phyloP scores from a whole-genome alignment of 2,797 vertebrate genomes.

The Pangasius macronema region DNA sequence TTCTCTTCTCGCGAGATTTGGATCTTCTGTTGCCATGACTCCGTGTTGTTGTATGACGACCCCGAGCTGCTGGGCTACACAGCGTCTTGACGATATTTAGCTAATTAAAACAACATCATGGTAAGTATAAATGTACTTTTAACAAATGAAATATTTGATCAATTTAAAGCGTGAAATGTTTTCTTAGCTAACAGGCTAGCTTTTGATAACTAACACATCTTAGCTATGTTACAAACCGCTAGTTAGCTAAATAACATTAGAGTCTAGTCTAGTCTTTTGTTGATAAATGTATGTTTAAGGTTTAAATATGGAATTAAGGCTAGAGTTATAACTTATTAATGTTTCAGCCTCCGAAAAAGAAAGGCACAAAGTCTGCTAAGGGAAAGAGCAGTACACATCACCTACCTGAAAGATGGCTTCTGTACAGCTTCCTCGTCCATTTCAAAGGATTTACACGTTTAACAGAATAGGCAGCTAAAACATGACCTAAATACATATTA shows the following conservation, averaged over 20 bases:
- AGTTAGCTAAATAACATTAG: not conserved
- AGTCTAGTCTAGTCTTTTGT: not conserved
- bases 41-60: not conserved
- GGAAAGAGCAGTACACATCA: slow-evolving; percentile 63
- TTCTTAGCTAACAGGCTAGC: not conserved
- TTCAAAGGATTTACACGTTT: too few relatives aligned
- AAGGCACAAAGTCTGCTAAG: slow-evolving; percentile 64
- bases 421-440: too few relatives aligned
- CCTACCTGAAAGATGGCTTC: too few relatives aligned
- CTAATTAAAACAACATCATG: slow-evolving; percentile 13
- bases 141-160: not conserved
- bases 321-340: not conserved
- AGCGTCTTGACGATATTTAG: not conserved
- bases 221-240: too few relatives aligned
- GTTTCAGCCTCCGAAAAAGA: slow-evolving; percentile 79
- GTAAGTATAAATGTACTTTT: slow-evolving; percentile 4
- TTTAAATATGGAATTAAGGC: not conserved
- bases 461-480: too few relatives aligned
- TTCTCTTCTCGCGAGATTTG: slow-evolving; percentile 16
- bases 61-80: not conserved
- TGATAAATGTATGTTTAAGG: not conserved
- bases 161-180: not conserved
- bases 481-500: not conserved
- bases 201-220: not conserved
- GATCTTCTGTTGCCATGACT: slow-evolving; percentile 33